Percentiles rank a stretch among this genome's conserved stretches.
phyloP scores from a whole-genome alignment of 2,797 vertebrate species.

The Pogoniulus pusillus region DNA sequence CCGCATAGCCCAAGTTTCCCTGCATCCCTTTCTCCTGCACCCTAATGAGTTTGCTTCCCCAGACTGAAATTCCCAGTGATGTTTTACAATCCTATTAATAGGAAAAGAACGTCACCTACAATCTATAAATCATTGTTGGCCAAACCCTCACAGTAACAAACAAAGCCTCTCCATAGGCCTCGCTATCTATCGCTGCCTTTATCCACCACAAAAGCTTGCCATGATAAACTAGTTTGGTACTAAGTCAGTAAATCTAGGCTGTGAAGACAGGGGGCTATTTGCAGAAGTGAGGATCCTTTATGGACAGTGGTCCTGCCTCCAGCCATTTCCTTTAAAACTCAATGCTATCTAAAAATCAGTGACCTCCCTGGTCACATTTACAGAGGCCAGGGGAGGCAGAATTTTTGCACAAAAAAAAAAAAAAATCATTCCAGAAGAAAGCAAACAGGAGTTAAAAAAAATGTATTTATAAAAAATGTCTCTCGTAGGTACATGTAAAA shows the following conservation, averaged over 20 bases:
- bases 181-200: background rate
- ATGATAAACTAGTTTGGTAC: background rate
- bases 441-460: background rate
- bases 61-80: conserved; percentile 12
- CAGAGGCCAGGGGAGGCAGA: background rate
- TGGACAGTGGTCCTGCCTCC: background rate
- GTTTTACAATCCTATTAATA: background rate
- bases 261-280: background rate
- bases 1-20: background rate
- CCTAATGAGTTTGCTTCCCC: background rate
- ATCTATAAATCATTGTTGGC: conserved; percentile 31
- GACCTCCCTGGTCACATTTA: background rate
- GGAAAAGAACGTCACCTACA: conserved; percentile 14
- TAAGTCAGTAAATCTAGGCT: background rate
- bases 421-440: background rate
- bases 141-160: conserved; percentile 15
- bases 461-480: background rate
- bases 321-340: background rate
- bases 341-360: background rate
- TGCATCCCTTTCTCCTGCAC: background rate
- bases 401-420: background rate
- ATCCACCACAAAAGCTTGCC: background rate
- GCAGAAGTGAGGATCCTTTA: background rate
- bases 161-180: background rate
- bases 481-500: background rate